Base-by-base conservation (phyloP, 2,888 invertebrate species). In the Aphrophora alni region DNA sequence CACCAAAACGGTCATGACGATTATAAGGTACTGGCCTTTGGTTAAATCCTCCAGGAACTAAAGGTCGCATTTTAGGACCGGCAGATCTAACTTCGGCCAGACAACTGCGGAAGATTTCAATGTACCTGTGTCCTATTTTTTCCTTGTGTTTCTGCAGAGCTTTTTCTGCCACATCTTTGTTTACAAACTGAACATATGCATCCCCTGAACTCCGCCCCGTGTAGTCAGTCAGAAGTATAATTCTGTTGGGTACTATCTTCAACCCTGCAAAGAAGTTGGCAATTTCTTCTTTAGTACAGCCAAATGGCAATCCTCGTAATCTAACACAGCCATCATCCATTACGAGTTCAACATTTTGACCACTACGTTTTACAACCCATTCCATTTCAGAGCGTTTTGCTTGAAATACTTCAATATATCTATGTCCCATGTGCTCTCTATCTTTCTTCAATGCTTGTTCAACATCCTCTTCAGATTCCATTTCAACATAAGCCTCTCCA, bases 101-200 rank as follows among this genome's bases (percentile, higher is more conserved):
- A 81, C 95, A 95, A 89, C 97, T 98, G 88, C 97, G 92, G 91
- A 98, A 98, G 88, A 98, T 97, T 90, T 98, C 98, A 89, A 98
- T 98, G 91, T 98, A 98, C 91, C 98, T 98, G 97, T 98, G 98
- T 95, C 98, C 98, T 94, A 99, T 98, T 93, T 97, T 97, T 94
- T 98, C 97, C 95, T 97, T 98, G 96, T 99, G 98, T 93, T 96
- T 96, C 92, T 93, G 93, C 93, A 98, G 95, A 91, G 98, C 98
- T 92, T 95, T 95, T 93, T 98, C 97, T 91, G 97, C 98, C 92
- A 95, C 95, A 91, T 95, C 96, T 93, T 95, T 95, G 94, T 95
- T 95, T 91, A 95, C 93, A 95, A 99, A 99, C 93, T 98, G 97
- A 91, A 98, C 98, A 95, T 96, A 99, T 91, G 98, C 98, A 94